Evolutionary conservation across 1,140 invertebrate genomes (phyloP).

Genomic region (Heliothis subflexa): DNA sequence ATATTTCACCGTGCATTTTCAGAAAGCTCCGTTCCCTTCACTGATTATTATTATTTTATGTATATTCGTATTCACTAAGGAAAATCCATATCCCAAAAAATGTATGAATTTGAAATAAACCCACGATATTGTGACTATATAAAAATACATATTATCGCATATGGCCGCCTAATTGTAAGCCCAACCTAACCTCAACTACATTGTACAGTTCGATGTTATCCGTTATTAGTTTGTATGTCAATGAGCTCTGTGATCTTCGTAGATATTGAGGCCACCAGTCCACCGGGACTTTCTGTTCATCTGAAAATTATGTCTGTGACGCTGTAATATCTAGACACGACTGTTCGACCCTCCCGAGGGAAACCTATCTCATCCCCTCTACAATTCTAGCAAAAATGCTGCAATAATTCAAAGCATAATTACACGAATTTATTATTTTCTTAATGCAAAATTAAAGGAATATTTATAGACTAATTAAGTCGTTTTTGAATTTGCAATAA

Average conservation of each 20-base stretch:
- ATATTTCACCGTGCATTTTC: too few relatives aligned
- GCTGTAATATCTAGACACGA: not conserved
- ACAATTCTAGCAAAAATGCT: not conserved
- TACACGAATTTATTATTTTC: slow-evolving; percentile 12
- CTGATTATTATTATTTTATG: too few relatives aligned
- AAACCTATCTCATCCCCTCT: too few relatives aligned
- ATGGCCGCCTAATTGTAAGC: not conserved
- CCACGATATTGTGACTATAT: too few relatives aligned
- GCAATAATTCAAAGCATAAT: slow-evolving; percentile 12
- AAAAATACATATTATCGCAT: too few relatives aligned
- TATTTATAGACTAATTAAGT: slow-evolving; percentile 23
- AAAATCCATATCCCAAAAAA: too few relatives aligned
- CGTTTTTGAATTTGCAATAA: slow-evolving; percentile 19
- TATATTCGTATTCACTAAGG: too few relatives aligned
- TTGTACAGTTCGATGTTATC: not conserved
- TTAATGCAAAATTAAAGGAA: slow-evolving; percentile 23
- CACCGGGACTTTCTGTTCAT: not conserved
- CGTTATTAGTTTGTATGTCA: not conserved
- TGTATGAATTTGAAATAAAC: too few relatives aligned
- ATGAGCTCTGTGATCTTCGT: not conserved
- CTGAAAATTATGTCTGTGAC: not conserved
- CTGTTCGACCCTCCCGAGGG: too few relatives aligned
- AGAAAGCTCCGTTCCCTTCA: too few relatives aligned
- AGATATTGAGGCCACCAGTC: slow-evolving; percentile 14
- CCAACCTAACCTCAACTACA: not conserved